Percentiles rank a stretch among this genome's conserved stretches.
Conservation (phyloP, 2,888 invertebrate genomes). For the Ornithoptera priamus region DNA sequence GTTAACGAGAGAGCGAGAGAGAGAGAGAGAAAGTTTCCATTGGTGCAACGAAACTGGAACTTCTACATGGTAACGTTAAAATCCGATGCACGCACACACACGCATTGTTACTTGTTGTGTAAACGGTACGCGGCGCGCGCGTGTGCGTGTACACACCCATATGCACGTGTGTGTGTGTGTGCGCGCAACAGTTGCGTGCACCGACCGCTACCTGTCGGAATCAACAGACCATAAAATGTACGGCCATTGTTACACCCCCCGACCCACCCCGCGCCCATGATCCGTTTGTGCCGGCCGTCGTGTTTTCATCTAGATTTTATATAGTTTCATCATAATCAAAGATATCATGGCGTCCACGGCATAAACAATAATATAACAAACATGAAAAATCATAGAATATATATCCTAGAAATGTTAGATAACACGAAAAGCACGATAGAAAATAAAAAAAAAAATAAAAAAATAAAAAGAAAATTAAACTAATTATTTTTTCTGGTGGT, state of each 20-base stretch:
- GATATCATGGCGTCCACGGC: background rate
- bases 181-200: slow-evolving; percentile 27
- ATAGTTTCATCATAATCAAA: background rate
- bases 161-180: slow-evolving; percentile 5
- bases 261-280: slow-evolving; percentile 53
- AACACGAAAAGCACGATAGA: too few species aligned
- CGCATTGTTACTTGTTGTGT: slow-evolving; percentile 28
- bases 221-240: slow-evolving; percentile 61
- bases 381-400: too few species aligned
- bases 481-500: too few species aligned
- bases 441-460: too few species aligned
- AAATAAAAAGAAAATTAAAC: too few species aligned
- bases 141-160: too few species aligned
- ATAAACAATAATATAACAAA: too few species aligned
- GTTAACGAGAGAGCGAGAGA: background rate
- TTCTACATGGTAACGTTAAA: background rate
- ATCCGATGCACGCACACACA: slow-evolving; percentile 30
- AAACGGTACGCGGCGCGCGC: slow-evolving; percentile 31
- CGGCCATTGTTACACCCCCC: slow-evolving; percentile 56
- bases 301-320: slow-evolving; percentile 8
- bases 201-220: slow-evolving; percentile 48
- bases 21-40: slow-evolving; percentile 5
- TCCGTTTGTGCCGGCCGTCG: slow-evolving; percentile 32
- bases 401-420: too few species aligned
- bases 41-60: background rate